These are phyloP conservation scores for Oceanodroma tethys DNA, from an alignment of 2,113 vertebrate species.

Conservation along the genomic window DNA sequence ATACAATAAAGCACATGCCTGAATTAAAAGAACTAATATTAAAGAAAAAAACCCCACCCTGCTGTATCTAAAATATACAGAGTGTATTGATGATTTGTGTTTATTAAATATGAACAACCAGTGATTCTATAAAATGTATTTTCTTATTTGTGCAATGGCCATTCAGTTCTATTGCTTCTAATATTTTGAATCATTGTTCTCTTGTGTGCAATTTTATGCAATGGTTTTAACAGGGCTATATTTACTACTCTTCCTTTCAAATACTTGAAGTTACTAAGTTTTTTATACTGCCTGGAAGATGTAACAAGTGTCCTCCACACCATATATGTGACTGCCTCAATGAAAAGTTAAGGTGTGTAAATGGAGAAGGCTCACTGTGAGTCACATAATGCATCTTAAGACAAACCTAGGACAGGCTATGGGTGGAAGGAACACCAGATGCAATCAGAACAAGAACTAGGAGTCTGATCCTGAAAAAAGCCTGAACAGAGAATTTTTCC, in stretches of 20 bases:
- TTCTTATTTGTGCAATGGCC: neutral
- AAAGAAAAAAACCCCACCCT: neutral
- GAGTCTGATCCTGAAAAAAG: neutral
- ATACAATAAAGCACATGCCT: neutral
- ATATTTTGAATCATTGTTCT: neutral
- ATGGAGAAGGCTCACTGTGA: neutral
- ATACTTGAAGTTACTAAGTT: neutral
- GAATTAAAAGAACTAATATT: neutral
- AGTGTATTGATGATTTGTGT: neutral
- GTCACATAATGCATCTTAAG: neutral
- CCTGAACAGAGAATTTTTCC: neutral
- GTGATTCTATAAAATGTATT: neutral
- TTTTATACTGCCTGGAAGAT: neutral
- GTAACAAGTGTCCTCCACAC: neutral
- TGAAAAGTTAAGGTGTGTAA: neutral
- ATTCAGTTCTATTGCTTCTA: neutral
- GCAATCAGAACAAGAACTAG: neutral
- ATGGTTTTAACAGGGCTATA: neutral
- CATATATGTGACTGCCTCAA: neutral
- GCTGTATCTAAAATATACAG: neutral
- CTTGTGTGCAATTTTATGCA: neutral
- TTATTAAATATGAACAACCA: neutral
- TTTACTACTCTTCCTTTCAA: neutral
- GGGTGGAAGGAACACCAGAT: neutral
- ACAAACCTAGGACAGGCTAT: neutral